These are phyloP conservation scores for Ichneumon xanthorius DNA, from an alignment of 2,888 invertebrate species.

Conservation along the genomic window DNA sequence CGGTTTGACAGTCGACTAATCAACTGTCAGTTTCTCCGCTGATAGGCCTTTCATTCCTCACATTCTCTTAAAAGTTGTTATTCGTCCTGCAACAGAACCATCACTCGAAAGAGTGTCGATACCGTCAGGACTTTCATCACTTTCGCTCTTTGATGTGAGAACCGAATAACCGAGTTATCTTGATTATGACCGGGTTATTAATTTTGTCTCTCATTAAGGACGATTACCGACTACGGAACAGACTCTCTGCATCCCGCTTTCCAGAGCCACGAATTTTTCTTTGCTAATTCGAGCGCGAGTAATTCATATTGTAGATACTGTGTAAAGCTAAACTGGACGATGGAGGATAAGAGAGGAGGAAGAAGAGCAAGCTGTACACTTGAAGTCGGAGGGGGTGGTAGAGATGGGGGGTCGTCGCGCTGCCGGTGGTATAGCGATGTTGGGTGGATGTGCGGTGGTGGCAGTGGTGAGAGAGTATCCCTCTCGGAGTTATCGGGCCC, in stretches of 20 bases:
- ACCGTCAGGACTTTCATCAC: background rate
- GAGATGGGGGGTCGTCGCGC: background rate
- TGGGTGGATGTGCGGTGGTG: slow-evolving; percentile 24
- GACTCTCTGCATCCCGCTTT: background rate
- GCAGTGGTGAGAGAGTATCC: slow-evolving; percentile 53
- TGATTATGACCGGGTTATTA: background rate
- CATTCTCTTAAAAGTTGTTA: background rate
- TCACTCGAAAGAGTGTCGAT: background rate
- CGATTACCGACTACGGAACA: background rate
- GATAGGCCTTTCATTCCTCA: background rate
- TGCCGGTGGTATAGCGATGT: slow-evolving; percentile 39
- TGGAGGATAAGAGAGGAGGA: slow-evolving; percentile 29
- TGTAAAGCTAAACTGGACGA: slow-evolving; percentile 41
- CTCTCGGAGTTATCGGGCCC: slow-evolving; percentile 69
- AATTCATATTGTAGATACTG: slow-evolving; percentile 58
- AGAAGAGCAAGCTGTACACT: slow-evolving; percentile 34
- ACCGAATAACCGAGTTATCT: background rate
- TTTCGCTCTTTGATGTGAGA: background rate
- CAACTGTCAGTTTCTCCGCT: background rate
- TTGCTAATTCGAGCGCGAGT: slow-evolving; percentile 62
- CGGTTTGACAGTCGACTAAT: background rate
- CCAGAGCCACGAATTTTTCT: slow-evolving; percentile 36
- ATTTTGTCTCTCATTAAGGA: background rate
- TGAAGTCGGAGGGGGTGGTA: slow-evolving; percentile 30
- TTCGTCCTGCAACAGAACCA: background rate